Percentiles rank a stretch among this genome's conserved stretches.
Conservation (phyloP, 2,888 invertebrate genomes). For the Conus canariensis region DNA sequence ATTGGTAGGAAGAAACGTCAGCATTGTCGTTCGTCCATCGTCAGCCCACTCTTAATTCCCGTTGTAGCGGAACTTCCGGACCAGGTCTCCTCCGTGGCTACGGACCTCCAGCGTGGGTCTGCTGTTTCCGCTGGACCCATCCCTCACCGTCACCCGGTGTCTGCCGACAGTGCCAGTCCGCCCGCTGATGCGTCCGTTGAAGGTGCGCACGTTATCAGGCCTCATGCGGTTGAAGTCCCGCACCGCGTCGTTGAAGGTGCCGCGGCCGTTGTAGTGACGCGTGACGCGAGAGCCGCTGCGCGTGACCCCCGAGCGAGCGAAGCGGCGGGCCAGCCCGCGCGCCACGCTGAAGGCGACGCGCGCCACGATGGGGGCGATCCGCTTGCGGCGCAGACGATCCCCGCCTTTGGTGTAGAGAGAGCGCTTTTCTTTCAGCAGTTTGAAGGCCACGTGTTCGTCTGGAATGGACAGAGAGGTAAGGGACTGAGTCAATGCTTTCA, state of each 20-base stretch:
- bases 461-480: not conserved
- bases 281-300: constrained; percentile 47
- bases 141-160: constrained; percentile 52
- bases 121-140: constrained; percentile 43
- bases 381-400: constrained; percentile 4
- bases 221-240: constrained; percentile 49
- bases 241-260: constrained; percentile 46
- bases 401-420: constrained; percentile 4
- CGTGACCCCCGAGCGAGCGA: constrained; percentile 37
- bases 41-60: not conserved
- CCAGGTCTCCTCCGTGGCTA: constrained; percentile 42
- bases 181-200: constrained; percentile 43
- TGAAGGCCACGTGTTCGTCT: constrained; percentile 29
- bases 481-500: not conserved
- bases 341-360: constrained; percentile 37
- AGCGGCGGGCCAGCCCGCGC: constrained; percentile 40
- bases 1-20: too few species aligned
- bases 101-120: constrained; percentile 50
- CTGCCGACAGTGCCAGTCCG: constrained; percentile 48
- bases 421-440: not conserved
- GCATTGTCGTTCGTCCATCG: too few species aligned
- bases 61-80: constrained; percentile 54
- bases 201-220: constrained; percentile 34
- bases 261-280: constrained; percentile 44
- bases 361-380: constrained; percentile 19